phyloP scores from a whole-genome alignment of 2,797 vertebrate genomes.

The Trematomus bernacchii region DNA sequence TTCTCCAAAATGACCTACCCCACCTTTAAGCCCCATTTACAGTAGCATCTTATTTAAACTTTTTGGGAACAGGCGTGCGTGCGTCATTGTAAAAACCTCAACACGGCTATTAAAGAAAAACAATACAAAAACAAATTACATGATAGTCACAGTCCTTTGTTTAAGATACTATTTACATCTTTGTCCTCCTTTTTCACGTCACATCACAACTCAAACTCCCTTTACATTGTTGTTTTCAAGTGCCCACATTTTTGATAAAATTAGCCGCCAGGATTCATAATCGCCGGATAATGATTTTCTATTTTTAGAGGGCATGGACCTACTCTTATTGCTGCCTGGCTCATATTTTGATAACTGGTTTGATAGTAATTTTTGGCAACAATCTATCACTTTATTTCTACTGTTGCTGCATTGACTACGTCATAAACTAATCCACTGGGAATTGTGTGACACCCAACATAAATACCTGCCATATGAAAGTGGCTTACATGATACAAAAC shows the following conservation, averaged over 20 bases:
- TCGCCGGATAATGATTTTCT: slow-evolving; percentile 28
- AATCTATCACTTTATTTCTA: slow-evolving; percentile 42
- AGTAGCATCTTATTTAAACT: slow-evolving; percentile 51
- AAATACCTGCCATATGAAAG: slow-evolving; percentile 54
- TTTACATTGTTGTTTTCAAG: slow-evolving; percentile 30
- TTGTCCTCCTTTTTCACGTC: slow-evolving; percentile 64
- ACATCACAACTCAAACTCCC: slow-evolving; percentile 41
- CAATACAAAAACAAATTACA: slow-evolving; percentile 75
- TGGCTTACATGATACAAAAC: slow-evolving; percentile 59
- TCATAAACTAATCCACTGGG: slow-evolving; percentile 59
- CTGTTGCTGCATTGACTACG: slow-evolving; percentile 47
- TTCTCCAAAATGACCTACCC: no score
- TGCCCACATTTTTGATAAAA: slow-evolving; percentile 35
- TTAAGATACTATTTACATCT: slow-evolving; percentile 81
- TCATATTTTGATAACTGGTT: slow-evolving; percentile 41
- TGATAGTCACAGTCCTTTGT: slow-evolving; percentile 82
- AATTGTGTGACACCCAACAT: slow-evolving; percentile 59
- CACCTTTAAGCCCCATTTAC: slow-evolving; percentile 59
- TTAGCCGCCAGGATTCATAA: slow-evolving; percentile 8
- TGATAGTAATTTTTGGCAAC: slow-evolving; percentile 35
- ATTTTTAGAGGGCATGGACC: slow-evolving; percentile 23
- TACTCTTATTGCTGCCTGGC: slow-evolving; percentile 71
- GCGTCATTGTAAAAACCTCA: slow-evolving; percentile 68
- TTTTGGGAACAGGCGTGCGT: slow-evolving; percentile 64
- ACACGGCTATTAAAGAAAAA: slow-evolving; percentile 58